Conservation (phyloP, 2,888 invertebrate genomes). For the Stegana nigrithorax region DNA sequence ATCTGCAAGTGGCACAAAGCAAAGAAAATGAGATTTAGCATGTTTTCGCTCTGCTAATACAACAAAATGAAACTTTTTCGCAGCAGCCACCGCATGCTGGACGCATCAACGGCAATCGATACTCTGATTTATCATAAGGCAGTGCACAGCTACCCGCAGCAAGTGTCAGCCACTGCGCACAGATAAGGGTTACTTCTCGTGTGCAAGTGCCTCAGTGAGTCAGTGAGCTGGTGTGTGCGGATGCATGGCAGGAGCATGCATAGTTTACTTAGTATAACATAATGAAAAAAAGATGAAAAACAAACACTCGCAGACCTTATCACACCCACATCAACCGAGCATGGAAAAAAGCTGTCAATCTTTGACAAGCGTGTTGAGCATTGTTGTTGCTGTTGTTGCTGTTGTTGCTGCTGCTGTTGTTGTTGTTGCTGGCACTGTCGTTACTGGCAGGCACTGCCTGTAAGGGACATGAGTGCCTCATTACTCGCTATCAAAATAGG, state of each 20-base stretch:
- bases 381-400: too few relatives aligned
- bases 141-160: conserved; percentile 6
- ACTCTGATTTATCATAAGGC: too few relatives aligned
- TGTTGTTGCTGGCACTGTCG: too few relatives aligned
- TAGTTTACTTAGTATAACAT: conserved; percentile 1
- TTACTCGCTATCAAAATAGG: too few relatives aligned
- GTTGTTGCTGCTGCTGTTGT: too few relatives aligned
- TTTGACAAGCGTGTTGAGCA: conserved; percentile 14
- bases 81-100: too few relatives aligned
- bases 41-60: background rate
- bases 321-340: conserved; percentile 14
- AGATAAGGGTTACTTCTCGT: conserved; percentile 12
- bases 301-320: conserved; percentile 4
- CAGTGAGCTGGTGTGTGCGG: too few relatives aligned
- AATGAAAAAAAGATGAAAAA: conserved; percentile 27
- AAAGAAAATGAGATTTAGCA: conserved; percentile 16
- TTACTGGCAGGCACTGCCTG: too few relatives aligned
- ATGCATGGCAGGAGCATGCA: too few relatives aligned
- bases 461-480: conserved; percentile 8
- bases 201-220: too few relatives aligned
- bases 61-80: too few relatives aligned
- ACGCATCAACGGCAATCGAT: too few relatives aligned
- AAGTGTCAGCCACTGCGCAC: conserved; percentile 4
- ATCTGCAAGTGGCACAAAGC: conserved; percentile 51
- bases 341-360: conserved; percentile 21